Evolutionary conservation across 2,797 vertebrate species (phyloP).

Genomic region (Galagoides demidoff): DNA sequence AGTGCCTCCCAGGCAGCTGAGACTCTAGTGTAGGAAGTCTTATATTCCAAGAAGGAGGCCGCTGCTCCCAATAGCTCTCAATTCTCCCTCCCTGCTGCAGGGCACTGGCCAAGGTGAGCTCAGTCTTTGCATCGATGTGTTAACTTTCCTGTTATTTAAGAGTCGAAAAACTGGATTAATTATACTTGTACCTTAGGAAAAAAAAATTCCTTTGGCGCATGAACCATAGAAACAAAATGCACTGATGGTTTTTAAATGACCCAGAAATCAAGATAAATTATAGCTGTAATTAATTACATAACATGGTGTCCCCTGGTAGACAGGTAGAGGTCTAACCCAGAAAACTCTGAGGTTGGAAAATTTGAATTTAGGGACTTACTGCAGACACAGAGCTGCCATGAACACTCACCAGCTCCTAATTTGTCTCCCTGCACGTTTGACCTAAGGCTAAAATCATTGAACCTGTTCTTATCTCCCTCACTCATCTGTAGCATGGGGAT

Average conservation of each 20-base stretch:
- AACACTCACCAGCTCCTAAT: conserved; percentile 7
- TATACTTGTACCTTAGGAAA: conserved; percentile 52
- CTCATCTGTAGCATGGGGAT: conserved; percentile 70
- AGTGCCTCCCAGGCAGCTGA: neutral
- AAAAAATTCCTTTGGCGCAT: conserved; percentile 65
- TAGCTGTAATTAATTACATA: conserved; percentile 85
- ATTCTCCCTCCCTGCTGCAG: neutral
- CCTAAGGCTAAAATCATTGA: conserved; percentile 69
- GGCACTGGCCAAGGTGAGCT: neutral
- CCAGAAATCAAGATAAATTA: conserved; percentile 83
- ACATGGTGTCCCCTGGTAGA: conserved; percentile 71
- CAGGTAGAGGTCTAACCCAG: conserved; percentile 77
- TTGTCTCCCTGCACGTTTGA: conserved; percentile 35
- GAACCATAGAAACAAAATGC: conserved; percentile 81
- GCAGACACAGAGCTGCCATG: neutral
- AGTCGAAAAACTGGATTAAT: conserved; percentile 66
- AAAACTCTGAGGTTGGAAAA: conserved; percentile 71
- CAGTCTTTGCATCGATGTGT: neutral
- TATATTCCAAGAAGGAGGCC: neutral
- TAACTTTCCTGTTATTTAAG: conserved; percentile 60
- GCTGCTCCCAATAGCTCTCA: neutral
- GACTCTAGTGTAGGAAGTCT: neutral
- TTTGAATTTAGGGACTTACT: conserved; percentile 62
- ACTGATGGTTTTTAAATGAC: conserved; percentile 82
- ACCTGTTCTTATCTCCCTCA: conserved; percentile 37